phyloP scores from a whole-genome alignment of 2,113 vertebrate species.

The Hypocryptadius cinnamomeus region DNA sequence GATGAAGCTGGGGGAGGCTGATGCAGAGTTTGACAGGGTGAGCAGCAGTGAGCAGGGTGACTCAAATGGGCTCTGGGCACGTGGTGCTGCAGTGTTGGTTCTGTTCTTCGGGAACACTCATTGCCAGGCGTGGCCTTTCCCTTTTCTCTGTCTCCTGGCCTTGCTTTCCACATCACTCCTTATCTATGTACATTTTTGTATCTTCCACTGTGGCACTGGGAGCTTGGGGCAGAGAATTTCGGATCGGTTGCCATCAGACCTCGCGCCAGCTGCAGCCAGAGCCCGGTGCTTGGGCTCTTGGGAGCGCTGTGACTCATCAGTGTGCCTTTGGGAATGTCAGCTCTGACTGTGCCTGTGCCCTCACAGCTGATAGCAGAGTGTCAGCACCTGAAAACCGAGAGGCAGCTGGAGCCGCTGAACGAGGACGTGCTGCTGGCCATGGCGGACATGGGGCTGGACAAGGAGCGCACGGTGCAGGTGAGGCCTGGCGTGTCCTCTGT shows the following conservation, averaged over 20 bases:
- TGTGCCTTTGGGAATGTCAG: background rate
- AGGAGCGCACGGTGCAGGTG: slow-evolving; percentile 91
- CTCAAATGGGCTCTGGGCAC: background rate
- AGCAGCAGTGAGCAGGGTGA: slow-evolving; percentile 1
- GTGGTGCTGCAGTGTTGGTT: rapidly evolving
- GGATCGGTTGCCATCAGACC: background rate
- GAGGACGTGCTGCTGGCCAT: slow-evolving; percentile 93
- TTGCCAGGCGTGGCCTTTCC: background rate
- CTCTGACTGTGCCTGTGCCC: background rate
- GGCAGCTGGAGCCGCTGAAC: slow-evolving; percentile 86
- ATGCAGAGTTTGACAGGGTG: slow-evolving; percentile 92
- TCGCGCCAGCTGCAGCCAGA: background rate
- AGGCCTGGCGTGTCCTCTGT: rapidly evolving
- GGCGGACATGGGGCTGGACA: slow-evolving; percentile 93
- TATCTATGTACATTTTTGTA: rapidly evolving
- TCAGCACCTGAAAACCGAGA: slow-evolving; percentile 89
- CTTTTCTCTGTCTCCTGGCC: background rate
- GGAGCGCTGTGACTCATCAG: background rate
- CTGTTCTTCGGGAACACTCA: rapidly evolving
- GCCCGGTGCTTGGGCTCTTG: rapidly evolving
- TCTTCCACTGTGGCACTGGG: rapidly evolving
- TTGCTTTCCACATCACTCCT: background rate
- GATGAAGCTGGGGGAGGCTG: slow-evolving; percentile 93
- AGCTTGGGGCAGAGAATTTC: background rate
- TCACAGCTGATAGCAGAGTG: slow-evolving; percentile 90